A percentile compares a stretch with the other conserved stretches of the same genome.
Evolutionary conservation across 1,140 invertebrate species (phyloP).

Genomic region (Drosophila bocki): DNA sequence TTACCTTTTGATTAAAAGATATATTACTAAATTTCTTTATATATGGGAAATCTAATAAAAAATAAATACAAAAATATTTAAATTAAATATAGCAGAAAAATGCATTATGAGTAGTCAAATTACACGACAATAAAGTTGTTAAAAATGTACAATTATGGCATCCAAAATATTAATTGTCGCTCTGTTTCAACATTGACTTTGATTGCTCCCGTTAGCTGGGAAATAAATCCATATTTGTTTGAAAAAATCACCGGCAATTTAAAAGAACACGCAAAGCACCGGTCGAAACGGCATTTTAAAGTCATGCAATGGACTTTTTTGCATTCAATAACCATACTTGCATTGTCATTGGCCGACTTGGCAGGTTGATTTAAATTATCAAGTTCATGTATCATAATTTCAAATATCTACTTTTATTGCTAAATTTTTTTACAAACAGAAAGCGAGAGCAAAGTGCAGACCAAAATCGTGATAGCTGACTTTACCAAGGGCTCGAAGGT

Average conservation of each 20-base stretch:
- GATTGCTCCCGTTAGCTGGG: constrained; percentile 6
- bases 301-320: constrained; percentile 3
- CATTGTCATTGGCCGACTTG: background rate
- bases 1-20: background rate
- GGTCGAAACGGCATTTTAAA: background rate
- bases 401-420: background rate
- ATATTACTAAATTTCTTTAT: too few relatives aligned
- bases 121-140: constrained; percentile 1
- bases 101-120: background rate
- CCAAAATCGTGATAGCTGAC: constrained; percentile 91
- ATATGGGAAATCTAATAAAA: too few relatives aligned
- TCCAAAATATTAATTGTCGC: background rate
- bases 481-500: constrained; percentile 90
- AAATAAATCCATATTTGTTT: background rate
- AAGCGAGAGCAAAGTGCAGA: constrained; percentile 88
- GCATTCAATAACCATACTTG: background rate
- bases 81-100: too few relatives aligned
- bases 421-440: constrained; percentile 12
- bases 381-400: background rate
- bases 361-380: too few relatives aligned
- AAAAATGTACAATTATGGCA: background rate
- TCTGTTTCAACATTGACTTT: background rate
- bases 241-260: background rate
- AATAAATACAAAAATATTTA: too few relatives aligned
- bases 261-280: constrained; percentile 19